Evolutionary conservation across 1,140 invertebrate genomes (phyloP).

Genomic region (Nylanderia fulva): DNA sequence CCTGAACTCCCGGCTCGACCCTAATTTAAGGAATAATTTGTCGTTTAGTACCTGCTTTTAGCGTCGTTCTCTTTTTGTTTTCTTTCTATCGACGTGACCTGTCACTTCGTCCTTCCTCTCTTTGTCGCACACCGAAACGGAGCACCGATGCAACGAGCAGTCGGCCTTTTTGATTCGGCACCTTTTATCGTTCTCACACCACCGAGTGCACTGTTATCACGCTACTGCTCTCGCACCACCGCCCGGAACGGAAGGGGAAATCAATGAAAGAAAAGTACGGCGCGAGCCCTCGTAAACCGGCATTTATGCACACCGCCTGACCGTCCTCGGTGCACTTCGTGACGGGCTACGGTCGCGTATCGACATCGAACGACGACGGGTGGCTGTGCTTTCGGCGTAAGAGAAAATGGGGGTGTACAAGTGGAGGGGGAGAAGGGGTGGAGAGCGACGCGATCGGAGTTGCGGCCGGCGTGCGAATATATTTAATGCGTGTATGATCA

Average conservation of each 20-base stretch:
- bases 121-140: constrained; percentile 68
- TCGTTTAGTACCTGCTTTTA: constrained; percentile 21
- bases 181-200: constrained; percentile 25
- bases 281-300: constrained; percentile 73
- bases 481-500: constrained; percentile 1
- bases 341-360: constrained; percentile 59
- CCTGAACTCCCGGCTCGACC: too few relatives aligned
- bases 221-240: constrained; percentile 73
- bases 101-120: constrained; percentile 29
- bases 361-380: constrained; percentile 60
- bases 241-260: constrained; percentile 80
- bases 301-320: constrained; percentile 73
- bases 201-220: constrained; percentile 69
- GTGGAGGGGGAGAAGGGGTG: neutral
- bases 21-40: neutral
- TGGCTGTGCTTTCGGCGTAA: constrained; percentile 44
- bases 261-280: constrained; percentile 78
- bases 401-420: constrained; percentile 15
- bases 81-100: neutral
- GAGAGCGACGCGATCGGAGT: neutral
- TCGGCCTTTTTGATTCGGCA: constrained; percentile 24
- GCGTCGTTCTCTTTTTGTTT: neutral
- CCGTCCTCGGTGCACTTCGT: constrained; percentile 46
- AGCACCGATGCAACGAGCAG: constrained; percentile 60
- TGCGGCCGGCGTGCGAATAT: constrained; percentile 26